Percentiles rank a stretch among this genome's conserved stretches.
phyloP scores from a whole-genome alignment of 2,888 invertebrate species.

The Lissonota sp. region DNA sequence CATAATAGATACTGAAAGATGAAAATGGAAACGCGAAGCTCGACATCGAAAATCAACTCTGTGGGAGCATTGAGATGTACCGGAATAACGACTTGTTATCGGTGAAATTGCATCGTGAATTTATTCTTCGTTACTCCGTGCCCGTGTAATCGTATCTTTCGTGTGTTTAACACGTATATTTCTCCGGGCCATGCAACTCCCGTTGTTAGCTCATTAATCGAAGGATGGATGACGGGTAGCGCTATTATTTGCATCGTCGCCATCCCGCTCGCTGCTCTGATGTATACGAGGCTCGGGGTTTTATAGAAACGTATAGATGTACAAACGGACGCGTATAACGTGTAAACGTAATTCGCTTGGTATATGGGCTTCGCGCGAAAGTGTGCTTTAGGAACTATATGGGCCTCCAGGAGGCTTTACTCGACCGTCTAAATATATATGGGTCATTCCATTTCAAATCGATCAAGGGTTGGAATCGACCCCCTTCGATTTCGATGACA shows the following conservation, averaged over 20 bases:
- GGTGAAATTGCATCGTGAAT: not conserved
- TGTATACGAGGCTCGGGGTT: slow-evolving; percentile 6
- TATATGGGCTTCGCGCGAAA: slow-evolving; percentile 18
- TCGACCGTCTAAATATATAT: slow-evolving; percentile 29
- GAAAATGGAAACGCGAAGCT: not conserved
- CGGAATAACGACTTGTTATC: slow-evolving; percentile 14
- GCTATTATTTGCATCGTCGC: slow-evolving; percentile 38
- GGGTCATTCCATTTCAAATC: no score
- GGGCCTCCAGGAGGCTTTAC: not conserved
- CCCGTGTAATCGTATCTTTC: not conserved
- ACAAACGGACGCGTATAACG: not conserved
- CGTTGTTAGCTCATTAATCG: slow-evolving; percentile 32
- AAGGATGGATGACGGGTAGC: not conserved
- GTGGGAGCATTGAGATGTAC: slow-evolving; percentile 4
- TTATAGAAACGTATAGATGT: slow-evolving; percentile 17
- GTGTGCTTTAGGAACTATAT: not conserved
- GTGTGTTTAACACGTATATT: not conserved
- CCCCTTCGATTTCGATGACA: no score
- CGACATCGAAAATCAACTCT: slow-evolving; percentile 3
- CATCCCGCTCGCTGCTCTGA: slow-evolving; percentile 19
- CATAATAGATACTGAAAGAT: slow-evolving; percentile 10
- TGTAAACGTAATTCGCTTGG: not conserved
- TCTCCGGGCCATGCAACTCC: slow-evolving; percentile 1
- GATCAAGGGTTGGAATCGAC: no score
- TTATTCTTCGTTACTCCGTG: not conserved